Evolutionary conservation across 2,888 invertebrate genomes (phyloP), one percentile per base, ranked within the genome.

Genomic region (Diarsia rubi): DNA sequence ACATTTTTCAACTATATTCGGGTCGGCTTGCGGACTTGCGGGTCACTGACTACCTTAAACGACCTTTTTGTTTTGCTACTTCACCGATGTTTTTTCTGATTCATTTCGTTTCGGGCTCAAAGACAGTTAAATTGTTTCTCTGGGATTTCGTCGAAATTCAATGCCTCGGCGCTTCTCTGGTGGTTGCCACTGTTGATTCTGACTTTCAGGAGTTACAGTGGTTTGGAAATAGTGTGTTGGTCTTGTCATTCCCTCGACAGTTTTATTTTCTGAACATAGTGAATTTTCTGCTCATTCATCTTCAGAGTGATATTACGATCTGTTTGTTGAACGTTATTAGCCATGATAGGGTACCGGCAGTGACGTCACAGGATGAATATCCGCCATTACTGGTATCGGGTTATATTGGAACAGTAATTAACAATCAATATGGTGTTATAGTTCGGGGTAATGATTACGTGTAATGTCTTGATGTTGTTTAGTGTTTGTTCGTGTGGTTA

Each of bases 241-340:
- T n/a, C n/a, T n/a, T n/a, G n/a, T n/a, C n/a, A n/a, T n/a, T n/a
- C n/a, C n/a, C n/a, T n/a, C n/a, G n/a, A n/a, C n/a, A n/a, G n/a
- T n/a, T n/a, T n/a, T n/a, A n/a, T n/a, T n/a, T n/a, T n/a, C 24
- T 24, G n/a, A 0, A 3, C 16, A 0, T 8, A 65, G 21, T 78
- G 8, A 3, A 6, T 11, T 14, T 78, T 37, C 69, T 83, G 69
- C 19, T 1, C 3, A 0, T 1, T 21, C 6, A 12, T 0, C 52
- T 59, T 0, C 5, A 12, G 21, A 49, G 54, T 73, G 85, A 0
- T 64, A 57, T 84, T 75, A 75, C 83, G 86, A 79, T 79, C 73
- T 83, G 83, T 83, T 83, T 83, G 83, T 85, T 69, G 69, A 78
- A 75, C 68, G 75, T 72, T 85, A 85, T 83, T 85, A 85, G 79